These are phyloP conservation scores for Drepana arcuata DNA, from an alignment of 1,140 invertebrate genomes.

Conservation along the genomic window DNA sequence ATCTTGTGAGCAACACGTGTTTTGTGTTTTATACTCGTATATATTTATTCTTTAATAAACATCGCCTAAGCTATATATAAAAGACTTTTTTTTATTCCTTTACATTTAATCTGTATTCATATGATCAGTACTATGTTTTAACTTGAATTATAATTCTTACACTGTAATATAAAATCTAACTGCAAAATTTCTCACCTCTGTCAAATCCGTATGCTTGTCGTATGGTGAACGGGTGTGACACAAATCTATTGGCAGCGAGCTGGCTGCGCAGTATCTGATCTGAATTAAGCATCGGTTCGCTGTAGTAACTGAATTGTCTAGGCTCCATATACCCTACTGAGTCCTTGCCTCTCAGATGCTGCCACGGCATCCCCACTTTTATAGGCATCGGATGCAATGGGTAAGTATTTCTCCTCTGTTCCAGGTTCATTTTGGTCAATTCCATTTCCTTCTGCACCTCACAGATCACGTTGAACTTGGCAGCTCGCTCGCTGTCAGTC, in stretches of 20 bases:
- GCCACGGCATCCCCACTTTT: slow-evolving; percentile 36
- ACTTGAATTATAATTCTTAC: too few relatives aligned
- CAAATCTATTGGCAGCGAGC: slow-evolving; percentile 39
- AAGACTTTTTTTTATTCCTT: too few relatives aligned
- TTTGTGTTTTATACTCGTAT: too few relatives aligned
- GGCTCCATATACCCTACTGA: slow-evolving; percentile 23
- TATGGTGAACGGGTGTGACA: slow-evolving; percentile 32
- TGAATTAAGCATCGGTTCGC: slow-evolving; percentile 42
- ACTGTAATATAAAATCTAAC: background rate
- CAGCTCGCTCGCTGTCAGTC: background rate
- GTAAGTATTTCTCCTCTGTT: slow-evolving; percentile 46
- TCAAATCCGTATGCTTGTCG: slow-evolving; percentile 48
- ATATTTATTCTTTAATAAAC: too few relatives aligned
- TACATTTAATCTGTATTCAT: too few relatives aligned
- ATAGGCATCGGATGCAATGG: slow-evolving; percentile 46
- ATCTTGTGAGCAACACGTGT: too few relatives aligned
- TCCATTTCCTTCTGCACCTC: slow-evolving; percentile 37
- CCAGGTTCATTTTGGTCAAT: slow-evolving; percentile 31
- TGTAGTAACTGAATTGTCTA: slow-evolving; percentile 37
- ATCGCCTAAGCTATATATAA: too few relatives aligned
- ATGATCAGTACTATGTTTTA: too few relatives aligned
- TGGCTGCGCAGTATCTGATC: slow-evolving; percentile 46
- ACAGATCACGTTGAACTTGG: slow-evolving; percentile 14
- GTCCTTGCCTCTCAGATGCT: slow-evolving; percentile 35
- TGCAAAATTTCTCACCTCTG: slow-evolving; percentile 39